Conservation (phyloP, 1,140 invertebrate species). For the Philopotamus ludificatus region DNA sequence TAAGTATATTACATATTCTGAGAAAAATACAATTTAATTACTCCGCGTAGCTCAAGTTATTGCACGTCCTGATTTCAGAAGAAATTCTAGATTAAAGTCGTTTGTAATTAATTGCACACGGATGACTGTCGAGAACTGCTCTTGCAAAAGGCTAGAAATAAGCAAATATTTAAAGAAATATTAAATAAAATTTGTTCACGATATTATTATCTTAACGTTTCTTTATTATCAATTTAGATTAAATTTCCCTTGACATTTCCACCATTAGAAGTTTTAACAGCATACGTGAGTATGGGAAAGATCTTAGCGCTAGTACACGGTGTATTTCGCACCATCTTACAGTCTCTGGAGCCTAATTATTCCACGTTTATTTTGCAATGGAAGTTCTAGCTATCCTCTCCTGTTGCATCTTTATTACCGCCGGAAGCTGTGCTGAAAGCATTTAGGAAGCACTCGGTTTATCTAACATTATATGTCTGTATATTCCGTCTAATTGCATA, state of each 20-base stretch:
- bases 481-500: neutral
- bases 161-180: neutral
- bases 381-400: too few species aligned
- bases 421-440: slow-evolving; percentile 15
- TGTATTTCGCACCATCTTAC: neutral
- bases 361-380: slow-evolving; percentile 1
- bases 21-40: too few species aligned
- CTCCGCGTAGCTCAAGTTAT: too few species aligned
- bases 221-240: neutral
- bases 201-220: too few species aligned
- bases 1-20: too few species aligned
- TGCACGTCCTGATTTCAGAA: too few species aligned
- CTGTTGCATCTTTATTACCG: slow-evolving; percentile 17
- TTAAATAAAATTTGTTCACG: neutral
- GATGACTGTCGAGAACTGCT: too few species aligned
- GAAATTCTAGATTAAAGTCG: too few species aligned
- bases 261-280: neutral
- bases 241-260: neutral
- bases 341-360: slow-evolving; percentile 13
- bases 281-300: neutral
- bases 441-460: neutral
- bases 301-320: neutral
- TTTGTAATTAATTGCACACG: too few species aligned
- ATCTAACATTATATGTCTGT: slow-evolving; percentile 5
- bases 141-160: too few species aligned